Evolutionary conservation across 1,140 invertebrate species (phyloP).

Genomic region (Aporrectodea caliginosa): DNA sequence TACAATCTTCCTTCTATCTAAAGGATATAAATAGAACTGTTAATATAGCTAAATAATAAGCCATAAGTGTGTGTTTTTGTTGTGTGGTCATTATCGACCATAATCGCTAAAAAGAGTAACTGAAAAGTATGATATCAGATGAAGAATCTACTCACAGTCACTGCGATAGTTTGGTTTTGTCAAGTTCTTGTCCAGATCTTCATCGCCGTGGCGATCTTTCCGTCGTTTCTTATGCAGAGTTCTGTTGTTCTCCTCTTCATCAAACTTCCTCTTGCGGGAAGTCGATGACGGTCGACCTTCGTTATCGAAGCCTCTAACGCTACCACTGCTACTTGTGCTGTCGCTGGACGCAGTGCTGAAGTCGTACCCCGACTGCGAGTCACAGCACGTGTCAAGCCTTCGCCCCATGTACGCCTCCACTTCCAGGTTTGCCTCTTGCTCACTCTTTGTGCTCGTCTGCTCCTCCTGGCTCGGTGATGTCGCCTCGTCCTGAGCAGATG

Average conservation of each 20-base stretch:
- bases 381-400: background rate
- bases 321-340: conserved; percentile 5
- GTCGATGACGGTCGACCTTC: background rate
- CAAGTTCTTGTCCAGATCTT: background rate
- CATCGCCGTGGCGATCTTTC: background rate
- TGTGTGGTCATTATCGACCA: no score
- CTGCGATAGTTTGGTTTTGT: background rate
- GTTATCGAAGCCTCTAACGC: background rate
- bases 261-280: background rate
- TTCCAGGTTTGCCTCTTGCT: conserved; percentile 22
- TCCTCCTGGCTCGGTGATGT: background rate
- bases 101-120: no score
- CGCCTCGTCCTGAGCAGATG: background rate
- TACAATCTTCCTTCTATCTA: no score
- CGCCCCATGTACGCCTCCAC: conserved; percentile 19
- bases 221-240: background rate
- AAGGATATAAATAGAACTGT: no score
- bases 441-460: conserved; percentile 6
- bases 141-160: background rate
- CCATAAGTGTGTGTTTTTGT: no score
- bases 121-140: no score
- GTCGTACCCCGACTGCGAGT: conserved; percentile 13
- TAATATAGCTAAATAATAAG: no score
- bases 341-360: conserved; percentile 21
- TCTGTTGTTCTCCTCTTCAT: background rate